A percentile compares a stretch with the other conserved stretches of the same genome.
phyloP scores from a whole-genome alignment of 2,888 invertebrate species.

The Deroplatys truncata region DNA sequence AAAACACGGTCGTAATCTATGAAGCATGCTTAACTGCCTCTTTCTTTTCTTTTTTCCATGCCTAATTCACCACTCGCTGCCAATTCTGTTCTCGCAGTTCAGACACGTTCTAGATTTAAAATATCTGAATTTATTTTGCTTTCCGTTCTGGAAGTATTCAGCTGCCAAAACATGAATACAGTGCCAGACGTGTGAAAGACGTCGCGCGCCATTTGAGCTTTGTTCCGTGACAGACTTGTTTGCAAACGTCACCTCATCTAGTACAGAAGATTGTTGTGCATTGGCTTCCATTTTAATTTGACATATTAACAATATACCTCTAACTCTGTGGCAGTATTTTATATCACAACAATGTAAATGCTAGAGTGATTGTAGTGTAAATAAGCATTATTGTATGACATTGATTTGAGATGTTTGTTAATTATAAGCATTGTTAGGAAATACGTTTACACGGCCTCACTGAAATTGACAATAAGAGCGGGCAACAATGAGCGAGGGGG shows the following conservation, averaged over 20 bases:
- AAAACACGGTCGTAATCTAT: background rate
- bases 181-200: background rate
- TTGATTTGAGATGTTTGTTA: too few species aligned
- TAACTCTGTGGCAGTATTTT: too few species aligned
- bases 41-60: background rate
- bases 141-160: background rate
- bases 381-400: too few species aligned
- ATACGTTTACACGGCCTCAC: too few species aligned
- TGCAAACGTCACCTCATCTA: background rate
- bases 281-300: too few species aligned
- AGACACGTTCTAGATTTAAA: background rate
- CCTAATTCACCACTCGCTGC: background rate
- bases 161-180: background rate
- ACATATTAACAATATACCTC: too few species aligned
- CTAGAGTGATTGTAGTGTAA: too few species aligned
- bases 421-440: too few species aligned
- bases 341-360: too few species aligned
- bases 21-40: background rate
- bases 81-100: background rate
- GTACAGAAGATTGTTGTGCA: too few species aligned
- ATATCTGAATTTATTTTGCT: background rate
- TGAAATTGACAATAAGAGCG: too few species aligned
- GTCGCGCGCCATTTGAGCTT: background rate
- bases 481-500: too few species aligned
- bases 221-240: background rate